These are phyloP conservation scores for Aulostomus chinensis DNA, from an alignment of 2,797 vertebrate genomes.

Conservation along the genomic window DNA sequence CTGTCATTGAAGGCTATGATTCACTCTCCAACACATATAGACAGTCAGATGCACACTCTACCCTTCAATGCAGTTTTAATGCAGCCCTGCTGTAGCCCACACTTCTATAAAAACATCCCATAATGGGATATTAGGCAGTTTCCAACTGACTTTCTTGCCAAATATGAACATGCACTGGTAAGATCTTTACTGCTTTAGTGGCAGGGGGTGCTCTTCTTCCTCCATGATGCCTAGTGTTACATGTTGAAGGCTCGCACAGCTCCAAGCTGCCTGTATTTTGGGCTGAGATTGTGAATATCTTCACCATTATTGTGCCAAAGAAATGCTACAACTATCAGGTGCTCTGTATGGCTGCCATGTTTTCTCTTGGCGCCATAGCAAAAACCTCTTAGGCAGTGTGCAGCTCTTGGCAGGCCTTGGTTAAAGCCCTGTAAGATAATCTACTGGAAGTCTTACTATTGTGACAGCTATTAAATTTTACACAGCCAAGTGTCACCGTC, in stretches of 20 bases:
- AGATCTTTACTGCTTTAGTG: slow-evolving; percentile 2
- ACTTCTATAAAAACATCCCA: slow-evolving; percentile 54
- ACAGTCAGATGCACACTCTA: slow-evolving; percentile 6
- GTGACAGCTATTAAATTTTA: too few species aligned
- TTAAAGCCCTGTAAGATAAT: slow-evolving; percentile 13
- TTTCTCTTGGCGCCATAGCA: background rate
- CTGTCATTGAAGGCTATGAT: slow-evolving; percentile 36
- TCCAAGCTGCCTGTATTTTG: slow-evolving; percentile 1
- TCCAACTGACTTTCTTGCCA: slow-evolving; percentile 26
- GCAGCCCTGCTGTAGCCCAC: slow-evolving; percentile 41
- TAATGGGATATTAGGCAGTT: slow-evolving; percentile 57
- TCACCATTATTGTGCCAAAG: slow-evolving; percentile 16
- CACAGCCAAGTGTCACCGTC: background rate
- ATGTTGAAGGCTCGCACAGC: slow-evolving; percentile 9
- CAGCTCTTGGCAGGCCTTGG: too few species aligned
- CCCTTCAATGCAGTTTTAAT: slow-evolving; percentile 49
- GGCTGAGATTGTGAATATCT: slow-evolving; percentile 14
- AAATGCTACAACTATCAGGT: slow-evolving; percentile 23
- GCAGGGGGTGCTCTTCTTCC: background rate
- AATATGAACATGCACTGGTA: slow-evolving; percentile 36
- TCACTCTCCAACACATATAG: slow-evolving; percentile 21
- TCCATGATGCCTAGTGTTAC: slow-evolving; percentile 8
- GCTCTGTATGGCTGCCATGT: slow-evolving; percentile 18
- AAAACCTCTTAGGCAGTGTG: too few species aligned
- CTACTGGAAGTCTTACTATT: slow-evolving; percentile 4